Evolutionary conservation across 1,140 invertebrate genomes (phyloP).

Genomic region (Whitmania pigra): DNA sequence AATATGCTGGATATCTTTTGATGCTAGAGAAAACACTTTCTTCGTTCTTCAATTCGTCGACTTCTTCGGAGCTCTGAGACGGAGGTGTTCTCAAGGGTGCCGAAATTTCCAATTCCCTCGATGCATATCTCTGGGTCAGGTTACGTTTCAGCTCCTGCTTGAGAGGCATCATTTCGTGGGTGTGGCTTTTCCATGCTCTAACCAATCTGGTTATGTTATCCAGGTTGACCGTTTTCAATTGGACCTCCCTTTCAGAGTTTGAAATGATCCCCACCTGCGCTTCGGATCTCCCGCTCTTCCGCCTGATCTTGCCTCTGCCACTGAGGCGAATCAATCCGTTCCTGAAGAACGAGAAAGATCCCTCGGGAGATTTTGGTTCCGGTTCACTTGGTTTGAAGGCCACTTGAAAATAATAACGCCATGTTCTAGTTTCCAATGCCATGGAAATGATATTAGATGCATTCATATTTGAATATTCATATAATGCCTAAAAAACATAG

Average conservation of each 20-base stretch:
- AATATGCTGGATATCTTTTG: constrained; percentile 6
- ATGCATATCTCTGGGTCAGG: neutral
- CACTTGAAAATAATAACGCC: neutral
- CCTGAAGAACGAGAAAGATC: neutral
- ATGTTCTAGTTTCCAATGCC: neutral
- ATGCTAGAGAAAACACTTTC: neutral
- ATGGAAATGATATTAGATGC: no score
- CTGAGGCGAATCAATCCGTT: neutral
- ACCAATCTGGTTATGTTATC: neutral
- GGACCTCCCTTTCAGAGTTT: neutral
- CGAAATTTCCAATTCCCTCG: neutral
- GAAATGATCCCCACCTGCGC: neutral
- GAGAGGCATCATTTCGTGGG: neutral
- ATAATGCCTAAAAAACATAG: no score
- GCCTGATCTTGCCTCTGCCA: neutral
- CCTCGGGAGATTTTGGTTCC: neutral
- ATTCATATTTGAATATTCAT: no score
- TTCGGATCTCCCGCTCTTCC: neutral
- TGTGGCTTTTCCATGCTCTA: neutral
- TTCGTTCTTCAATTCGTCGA: neutral
- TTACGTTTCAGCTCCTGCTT: constrained; percentile 4
- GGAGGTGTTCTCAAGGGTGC: neutral
- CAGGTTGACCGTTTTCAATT: constrained; percentile 3
- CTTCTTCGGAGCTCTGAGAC: neutral
- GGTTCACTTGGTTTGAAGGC: neutral